phyloP scores from a whole-genome alignment of 2,113 vertebrate genomes.

The Barnardius zonarius region DNA sequence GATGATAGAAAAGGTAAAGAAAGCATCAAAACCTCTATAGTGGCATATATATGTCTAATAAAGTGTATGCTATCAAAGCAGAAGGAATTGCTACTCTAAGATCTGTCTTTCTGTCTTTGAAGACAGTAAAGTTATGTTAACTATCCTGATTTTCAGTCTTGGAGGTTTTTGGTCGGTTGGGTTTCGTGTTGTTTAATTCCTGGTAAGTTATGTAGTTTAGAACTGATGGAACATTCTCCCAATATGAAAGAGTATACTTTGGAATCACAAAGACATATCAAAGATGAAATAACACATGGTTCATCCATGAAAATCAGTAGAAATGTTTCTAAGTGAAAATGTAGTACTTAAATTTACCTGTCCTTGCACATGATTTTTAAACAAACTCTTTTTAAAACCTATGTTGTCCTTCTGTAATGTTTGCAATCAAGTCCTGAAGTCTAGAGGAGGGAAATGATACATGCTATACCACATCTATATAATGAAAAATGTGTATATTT shows the following conservation, averaged over 20 bases:
- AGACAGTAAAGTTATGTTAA: not conserved
- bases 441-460: not conserved
- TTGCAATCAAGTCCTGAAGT: not conserved
- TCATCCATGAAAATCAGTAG: not conserved
- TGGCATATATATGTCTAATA: not conserved
- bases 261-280: not conserved
- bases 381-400: not conserved
- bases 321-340: not conserved
- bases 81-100: not conserved
- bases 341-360: not conserved
- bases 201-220: not conserved
- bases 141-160: not conserved
- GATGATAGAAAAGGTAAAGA: conserved; percentile 76
- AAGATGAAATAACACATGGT: not conserved
- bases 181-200: not conserved
- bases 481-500: not conserved
- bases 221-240: not conserved
- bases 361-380: not conserved
- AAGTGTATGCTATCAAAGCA: not conserved
- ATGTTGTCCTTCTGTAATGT: not conserved
- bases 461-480: not conserved
- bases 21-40: not conserved
- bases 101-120: not conserved
- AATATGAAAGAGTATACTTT: not conserved
- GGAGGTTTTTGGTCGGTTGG: not conserved